Base-by-base conservation (phyloP, 2,797 vertebrate genomes). In the Sandelia bainsii region DNA sequence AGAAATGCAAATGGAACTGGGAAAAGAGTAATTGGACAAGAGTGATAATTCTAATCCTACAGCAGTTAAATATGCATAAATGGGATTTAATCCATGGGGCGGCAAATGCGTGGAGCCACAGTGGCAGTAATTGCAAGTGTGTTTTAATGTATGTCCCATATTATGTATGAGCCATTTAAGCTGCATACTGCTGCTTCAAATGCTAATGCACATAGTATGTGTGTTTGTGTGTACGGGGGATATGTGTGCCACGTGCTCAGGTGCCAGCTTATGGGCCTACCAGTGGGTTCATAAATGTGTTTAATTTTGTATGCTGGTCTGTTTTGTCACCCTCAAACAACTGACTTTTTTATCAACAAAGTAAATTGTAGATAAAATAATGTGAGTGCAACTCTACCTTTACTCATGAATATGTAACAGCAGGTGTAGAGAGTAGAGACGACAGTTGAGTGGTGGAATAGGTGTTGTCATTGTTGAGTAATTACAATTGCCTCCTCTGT, bases 21-120 rank as follows among this genome's bases (percentile, higher is more conserved):
- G 61, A 34, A 77, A 70, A 63, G 62, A 89, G 73, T 71, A 87
- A 86, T 90, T 85, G 83, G 68, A 81, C 76, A 77, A 80, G 76
- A 83, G 73, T 65, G 69, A 90, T 83, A 73, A 84, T 84, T 85
- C 72, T 88, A 90, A 89, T 88, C 81, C 80, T 84, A 58, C 78
- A 77, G 63, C 72, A 57, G 73, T 87, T 90, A 84, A 88, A 88
- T 80, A 80, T 84, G 70, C 60, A 82, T 87, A 84, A 81, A 87
- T 77, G 77, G 78, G 72, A 83, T 87, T 86, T 84, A 87, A 88
- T 89, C 86, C 80, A 83, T 48, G 45, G 62, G 78, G 73, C 46
- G 23, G 83, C 44, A 76, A 78, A 81, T 65, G 82, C n/a, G 20
- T 52, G 48, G 59, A 48, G 70, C 53, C 48, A 59, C 58, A 61